Evolutionary conservation across 2,888 invertebrate species (phyloP).

Genomic region (Gisinianus flammeolus): DNA sequence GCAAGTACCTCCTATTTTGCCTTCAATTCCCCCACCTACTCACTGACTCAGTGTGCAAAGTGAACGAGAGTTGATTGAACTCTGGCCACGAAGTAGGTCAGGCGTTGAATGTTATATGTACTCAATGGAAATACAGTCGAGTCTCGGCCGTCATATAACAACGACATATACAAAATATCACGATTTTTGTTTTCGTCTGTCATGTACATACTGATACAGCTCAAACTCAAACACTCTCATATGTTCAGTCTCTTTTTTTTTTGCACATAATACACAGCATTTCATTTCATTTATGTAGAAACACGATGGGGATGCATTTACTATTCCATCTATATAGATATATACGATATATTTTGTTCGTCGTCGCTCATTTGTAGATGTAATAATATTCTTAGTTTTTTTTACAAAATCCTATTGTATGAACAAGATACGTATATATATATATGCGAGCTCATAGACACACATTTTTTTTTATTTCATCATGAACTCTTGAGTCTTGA

Average conservation of each 20-base stretch:
- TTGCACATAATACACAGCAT: neutral
- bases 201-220: too few species aligned
- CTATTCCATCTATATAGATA: neutral
- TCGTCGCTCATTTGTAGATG: neutral
- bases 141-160: neutral
- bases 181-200: neutral
- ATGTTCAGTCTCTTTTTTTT: neutral
- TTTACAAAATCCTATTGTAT: too few species aligned
- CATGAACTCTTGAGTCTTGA: neutral
- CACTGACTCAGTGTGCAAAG: constrained; percentile 38
- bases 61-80: constrained; percentile 56
- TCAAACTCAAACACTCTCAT: too few species aligned
- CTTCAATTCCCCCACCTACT: constrained; percentile 48
- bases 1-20: constrained; percentile 40
- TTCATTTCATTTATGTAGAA: neutral
- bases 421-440: too few species aligned
- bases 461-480: too few species aligned
- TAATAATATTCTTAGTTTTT: too few species aligned
- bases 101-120: neutral
- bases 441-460: too few species aligned
- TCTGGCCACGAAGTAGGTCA: constrained; percentile 56
- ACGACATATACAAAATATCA: neutral
- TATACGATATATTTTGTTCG: neutral
- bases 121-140: neutral
- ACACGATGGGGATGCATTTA: too few species aligned